A percentile compares a stretch with the other conserved stretches of the same genome.
Evolutionary conservation across 2,797 vertebrate species (phyloP).

Genomic region (Phalanger gymnotis): DNA sequence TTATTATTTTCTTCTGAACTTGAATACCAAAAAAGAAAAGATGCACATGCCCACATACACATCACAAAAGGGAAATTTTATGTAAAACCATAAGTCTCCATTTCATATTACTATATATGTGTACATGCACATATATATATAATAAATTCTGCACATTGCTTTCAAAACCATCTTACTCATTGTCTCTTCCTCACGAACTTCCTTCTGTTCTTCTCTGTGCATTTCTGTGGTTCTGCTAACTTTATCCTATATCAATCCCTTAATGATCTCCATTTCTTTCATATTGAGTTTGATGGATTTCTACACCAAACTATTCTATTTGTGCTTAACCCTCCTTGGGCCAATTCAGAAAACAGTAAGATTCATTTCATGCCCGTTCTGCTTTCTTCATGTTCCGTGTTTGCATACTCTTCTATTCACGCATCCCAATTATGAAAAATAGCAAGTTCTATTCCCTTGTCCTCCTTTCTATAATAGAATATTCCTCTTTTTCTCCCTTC

Average conservation of each 20-base stretch:
- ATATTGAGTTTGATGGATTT: neutral
- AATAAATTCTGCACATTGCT: neutral
- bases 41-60: neutral
- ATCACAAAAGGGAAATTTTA: neutral
- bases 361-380: neutral
- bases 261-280: neutral
- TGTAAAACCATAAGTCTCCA: neutral
- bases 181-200: neutral
- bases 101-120: neutral
- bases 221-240: neutral
- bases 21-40: neutral
- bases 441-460: neutral
- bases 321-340: neutral
- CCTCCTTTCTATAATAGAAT: neutral
- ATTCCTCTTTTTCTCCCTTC: neutral
- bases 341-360: neutral
- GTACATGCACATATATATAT: neutral
- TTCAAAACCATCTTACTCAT: neutral
- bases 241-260: neutral
- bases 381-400: neutral
- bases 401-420: neutral
- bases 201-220: neutral
- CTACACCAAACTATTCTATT: neutral
- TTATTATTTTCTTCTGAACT: neutral
- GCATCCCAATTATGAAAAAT: neutral